Conservation (phyloP, 2,113 vertebrate species). For the Campylomormyrus tamandua region DNA sequence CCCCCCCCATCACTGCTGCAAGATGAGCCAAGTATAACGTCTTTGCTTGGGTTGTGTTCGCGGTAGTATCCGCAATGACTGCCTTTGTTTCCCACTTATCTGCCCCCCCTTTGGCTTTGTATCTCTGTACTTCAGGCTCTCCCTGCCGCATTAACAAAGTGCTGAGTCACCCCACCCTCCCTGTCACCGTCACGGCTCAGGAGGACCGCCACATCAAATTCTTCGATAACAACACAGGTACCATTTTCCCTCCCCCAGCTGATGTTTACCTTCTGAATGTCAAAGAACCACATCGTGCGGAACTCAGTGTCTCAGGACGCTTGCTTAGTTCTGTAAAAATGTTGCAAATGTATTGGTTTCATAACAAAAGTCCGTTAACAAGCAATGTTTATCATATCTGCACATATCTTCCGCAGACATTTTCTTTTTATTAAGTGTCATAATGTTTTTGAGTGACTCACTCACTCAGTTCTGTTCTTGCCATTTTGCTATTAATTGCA, state of each 20-base stretch:
- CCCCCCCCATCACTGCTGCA: neutral
- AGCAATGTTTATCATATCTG: too few species aligned
- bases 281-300: neutral
- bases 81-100: neutral
- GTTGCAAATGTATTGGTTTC: too few species aligned
- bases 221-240: conserved; percentile 96
- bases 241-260: neutral
- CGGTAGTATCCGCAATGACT: neutral
- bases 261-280: neutral
- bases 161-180: conserved; percentile 96
- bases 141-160: conserved; percentile 92
- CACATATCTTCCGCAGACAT: too few species aligned
- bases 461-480: too few species aligned
- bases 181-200: conserved; percentile 93
- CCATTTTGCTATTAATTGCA: too few species aligned
- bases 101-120: neutral
- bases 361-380: too few species aligned
- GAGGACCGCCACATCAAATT: conserved; percentile 97
- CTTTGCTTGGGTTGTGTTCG: neutral
- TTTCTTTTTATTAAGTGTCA: too few species aligned
- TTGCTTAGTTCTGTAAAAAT: neutral
- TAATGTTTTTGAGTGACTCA: too few species aligned
- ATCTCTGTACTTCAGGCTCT: conserved; percentile 44
- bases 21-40: neutral
- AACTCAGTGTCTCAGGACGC: neutral